These are phyloP conservation scores for Chelonus formosanus DNA, from an alignment of 2,888 invertebrate genomes.

Conservation along the genomic window DNA sequence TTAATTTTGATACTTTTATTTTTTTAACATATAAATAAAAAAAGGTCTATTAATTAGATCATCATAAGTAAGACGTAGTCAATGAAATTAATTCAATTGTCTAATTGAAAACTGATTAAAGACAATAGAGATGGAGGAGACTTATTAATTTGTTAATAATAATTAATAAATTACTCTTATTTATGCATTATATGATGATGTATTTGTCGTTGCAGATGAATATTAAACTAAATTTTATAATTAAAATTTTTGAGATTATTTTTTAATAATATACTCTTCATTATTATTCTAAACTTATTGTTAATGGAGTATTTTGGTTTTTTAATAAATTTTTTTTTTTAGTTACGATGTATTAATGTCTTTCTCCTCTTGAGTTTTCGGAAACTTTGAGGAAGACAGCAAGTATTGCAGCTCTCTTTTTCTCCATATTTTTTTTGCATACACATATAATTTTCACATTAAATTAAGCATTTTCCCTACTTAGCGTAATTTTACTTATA, in stretches of 20 bases:
- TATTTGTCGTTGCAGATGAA: slow-evolving; percentile 51
- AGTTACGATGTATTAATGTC: not conserved
- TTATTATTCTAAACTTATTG: slow-evolving; percentile 4
- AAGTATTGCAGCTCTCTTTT: not conserved
- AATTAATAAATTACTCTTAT: no score
- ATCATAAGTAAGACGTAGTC: no score
- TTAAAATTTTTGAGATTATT: slow-evolving; percentile 1
- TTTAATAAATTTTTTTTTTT: not conserved
- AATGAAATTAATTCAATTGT: no score
- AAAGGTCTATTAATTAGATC: no score
- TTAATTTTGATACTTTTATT: no score
- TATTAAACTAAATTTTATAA: slow-evolving; percentile 4
- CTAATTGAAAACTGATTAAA: no score
- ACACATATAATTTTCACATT: not conserved
- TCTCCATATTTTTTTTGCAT: not conserved
- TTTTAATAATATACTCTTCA: slow-evolving; percentile 8
- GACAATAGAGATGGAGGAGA: no score
- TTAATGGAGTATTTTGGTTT: slow-evolving; percentile 28
- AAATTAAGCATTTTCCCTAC: not conserved
- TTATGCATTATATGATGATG: no score
- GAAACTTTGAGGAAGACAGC: slow-evolving; percentile 4
- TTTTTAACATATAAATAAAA: no score
- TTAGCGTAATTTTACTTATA: no score
- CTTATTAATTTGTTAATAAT: no score
- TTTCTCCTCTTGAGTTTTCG: not conserved